Percentiles rank a stretch among this genome's conserved stretches.
phyloP scores from a whole-genome alignment of 2,888 invertebrate genomes.

The Agapetus fuscipes region DNA sequence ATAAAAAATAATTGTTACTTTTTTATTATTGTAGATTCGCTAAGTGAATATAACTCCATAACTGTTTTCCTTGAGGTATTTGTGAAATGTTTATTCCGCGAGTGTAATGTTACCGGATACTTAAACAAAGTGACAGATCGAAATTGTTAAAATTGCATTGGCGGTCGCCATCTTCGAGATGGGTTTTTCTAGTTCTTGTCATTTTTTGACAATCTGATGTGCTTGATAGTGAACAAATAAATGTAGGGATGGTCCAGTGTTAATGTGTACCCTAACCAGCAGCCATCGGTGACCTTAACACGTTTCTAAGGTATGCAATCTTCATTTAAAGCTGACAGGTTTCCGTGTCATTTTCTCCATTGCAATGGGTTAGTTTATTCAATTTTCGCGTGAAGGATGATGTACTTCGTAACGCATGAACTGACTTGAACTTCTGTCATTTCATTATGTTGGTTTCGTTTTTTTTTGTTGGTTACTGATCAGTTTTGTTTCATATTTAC shows the following conservation, averaged over 20 bases:
- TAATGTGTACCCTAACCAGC: slow-evolving; percentile 20
- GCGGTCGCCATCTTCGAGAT: slow-evolving; percentile 51
- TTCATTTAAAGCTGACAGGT: slow-evolving; percentile 8
- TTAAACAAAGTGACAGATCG: slow-evolving; percentile 19
- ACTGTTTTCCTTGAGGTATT: slow-evolving; percentile 6
- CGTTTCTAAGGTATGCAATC: slow-evolving; percentile 18
- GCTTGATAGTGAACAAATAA: slow-evolving; percentile 13
- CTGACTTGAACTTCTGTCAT: too few species aligned
- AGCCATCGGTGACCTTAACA: slow-evolving; percentile 20
- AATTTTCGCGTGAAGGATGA: not conserved
- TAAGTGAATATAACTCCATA: slow-evolving; percentile 8
- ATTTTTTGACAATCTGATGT: slow-evolving; percentile 21
- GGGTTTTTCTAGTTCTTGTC: slow-evolving; percentile 36
- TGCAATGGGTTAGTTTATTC: slow-evolving; percentile 1
- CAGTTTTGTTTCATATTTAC: too few species aligned
- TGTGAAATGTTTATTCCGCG: slow-evolving; percentile 7
- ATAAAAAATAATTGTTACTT: slow-evolving; percentile 16
- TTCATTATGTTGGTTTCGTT: too few species aligned
- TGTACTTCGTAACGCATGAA: not conserved
- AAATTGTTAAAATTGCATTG: slow-evolving; percentile 24
- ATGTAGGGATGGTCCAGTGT: slow-evolving; percentile 12
- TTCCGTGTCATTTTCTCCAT: slow-evolving; percentile 9
- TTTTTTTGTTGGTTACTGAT: too few species aligned
- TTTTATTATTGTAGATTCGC: slow-evolving; percentile 12
- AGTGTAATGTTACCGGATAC: slow-evolving; percentile 12